These are phyloP conservation scores for Ammodytes dubius DNA, from an alignment of 2,113 vertebrate species.

Conservation along the genomic window DNA sequence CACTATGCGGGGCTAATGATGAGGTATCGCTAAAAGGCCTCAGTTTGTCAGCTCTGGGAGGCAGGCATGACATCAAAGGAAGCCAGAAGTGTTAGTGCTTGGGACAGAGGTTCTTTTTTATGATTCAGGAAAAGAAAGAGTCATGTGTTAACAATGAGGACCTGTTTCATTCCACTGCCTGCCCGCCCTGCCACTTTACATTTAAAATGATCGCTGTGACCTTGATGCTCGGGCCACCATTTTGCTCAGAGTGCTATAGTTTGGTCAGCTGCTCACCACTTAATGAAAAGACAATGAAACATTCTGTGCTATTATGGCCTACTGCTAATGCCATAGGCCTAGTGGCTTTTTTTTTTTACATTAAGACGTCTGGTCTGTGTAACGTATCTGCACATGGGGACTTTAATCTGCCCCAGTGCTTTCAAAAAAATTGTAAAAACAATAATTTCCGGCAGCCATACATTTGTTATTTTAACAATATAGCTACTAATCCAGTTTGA, in stretches of 20 bases:
- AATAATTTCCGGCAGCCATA: background rate
- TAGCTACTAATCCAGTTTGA: background rate
- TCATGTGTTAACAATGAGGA: constrained; percentile 21
- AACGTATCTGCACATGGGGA: background rate
- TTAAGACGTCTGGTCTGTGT: background rate
- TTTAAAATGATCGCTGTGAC: constrained; percentile 33
- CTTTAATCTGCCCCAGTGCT: background rate
- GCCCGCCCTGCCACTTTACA: constrained; percentile 27
- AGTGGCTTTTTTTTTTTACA: background rate
- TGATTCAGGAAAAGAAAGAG: constrained; percentile 18
- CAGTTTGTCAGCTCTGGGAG: background rate
- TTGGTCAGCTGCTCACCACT: background rate
- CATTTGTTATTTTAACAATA: background rate
- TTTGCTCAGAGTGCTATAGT: constrained; percentile 5
- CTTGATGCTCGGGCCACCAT: constrained; percentile 8
- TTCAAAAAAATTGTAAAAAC: background rate
- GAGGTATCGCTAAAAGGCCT: background rate
- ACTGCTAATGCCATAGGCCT: background rate
- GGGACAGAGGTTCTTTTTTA: constrained; percentile 18
- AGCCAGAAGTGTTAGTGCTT: background rate
- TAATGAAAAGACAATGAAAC: constrained; percentile 45
- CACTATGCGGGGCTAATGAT: background rate
- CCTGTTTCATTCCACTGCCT: constrained; percentile 34
- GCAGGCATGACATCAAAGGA: background rate
- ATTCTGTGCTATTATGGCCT: background rate